Evolutionary conservation across 2,888 invertebrate genomes (phyloP).

Genomic region (Keiferia lycopersicella): DNA sequence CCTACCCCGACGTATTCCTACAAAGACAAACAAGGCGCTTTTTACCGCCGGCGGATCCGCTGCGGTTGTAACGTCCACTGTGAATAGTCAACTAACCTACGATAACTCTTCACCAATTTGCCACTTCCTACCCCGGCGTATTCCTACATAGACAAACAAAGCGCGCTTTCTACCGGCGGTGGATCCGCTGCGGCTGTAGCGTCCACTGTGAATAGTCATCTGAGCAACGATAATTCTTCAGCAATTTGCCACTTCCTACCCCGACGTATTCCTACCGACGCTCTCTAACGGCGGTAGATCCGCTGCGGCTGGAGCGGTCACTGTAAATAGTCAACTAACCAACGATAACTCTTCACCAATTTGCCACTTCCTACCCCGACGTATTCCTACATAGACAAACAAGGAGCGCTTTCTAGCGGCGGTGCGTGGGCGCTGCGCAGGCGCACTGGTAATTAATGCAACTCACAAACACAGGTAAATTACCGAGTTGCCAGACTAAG

Average conservation of each 20-base stretch:
- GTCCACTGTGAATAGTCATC: background rate
- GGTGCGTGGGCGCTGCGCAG: conserved; percentile 62
- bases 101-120: conserved; percentile 50
- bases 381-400: conserved; percentile 33
- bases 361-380: conserved; percentile 42
- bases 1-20: too few species aligned
- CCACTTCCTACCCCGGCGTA: conserved; percentile 37
- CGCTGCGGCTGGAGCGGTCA: background rate
- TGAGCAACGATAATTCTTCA: too few species aligned
- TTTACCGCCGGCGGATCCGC: background rate
- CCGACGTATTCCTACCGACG: too few species aligned
- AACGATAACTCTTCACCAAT: conserved; percentile 46
- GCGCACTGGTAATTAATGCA: conserved; percentile 66
- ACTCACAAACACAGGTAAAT: conserved; percentile 39
- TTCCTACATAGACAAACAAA: conserved; percentile 36
- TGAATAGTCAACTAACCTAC: conserved; percentile 5
- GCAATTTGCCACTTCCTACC: too few species aligned
- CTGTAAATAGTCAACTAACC: background rate
- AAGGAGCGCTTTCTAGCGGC: conserved; percentile 53
- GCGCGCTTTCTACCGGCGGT: conserved; percentile 55
- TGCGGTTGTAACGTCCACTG: background rate
- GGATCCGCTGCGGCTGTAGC: too few species aligned
- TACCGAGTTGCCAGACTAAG: conserved; percentile 32
- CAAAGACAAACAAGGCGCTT: too few species aligned
- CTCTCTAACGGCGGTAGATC: too few species aligned